Conservation (phyloP, 1,140 invertebrate genomes). For the Paraescarpia echinospica region DNA sequence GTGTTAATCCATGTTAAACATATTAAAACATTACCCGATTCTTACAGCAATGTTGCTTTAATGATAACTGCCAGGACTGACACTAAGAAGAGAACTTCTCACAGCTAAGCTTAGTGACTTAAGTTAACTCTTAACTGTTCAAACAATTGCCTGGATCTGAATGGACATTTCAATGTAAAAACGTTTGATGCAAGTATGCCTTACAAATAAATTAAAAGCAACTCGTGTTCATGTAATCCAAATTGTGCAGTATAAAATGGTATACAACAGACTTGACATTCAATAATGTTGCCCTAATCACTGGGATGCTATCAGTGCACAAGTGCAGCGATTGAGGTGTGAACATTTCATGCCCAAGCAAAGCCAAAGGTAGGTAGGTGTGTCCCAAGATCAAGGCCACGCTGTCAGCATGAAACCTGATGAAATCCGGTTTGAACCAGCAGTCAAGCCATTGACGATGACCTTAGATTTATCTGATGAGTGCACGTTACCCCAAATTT, state of each 20-base stretch:
- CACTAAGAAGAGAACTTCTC: neutral
- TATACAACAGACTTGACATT: neutral
- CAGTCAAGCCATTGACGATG: neutral
- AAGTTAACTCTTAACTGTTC: neutral
- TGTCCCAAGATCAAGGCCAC: neutral
- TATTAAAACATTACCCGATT: too few species aligned
- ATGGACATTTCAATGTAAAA: neutral
- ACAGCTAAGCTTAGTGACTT: neutral
- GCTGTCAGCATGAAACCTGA: neutral
- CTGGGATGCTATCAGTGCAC: neutral
- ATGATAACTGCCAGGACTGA: neutral
- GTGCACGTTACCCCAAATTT: neutral
- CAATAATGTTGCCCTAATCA: neutral
- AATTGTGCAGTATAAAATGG: neutral
- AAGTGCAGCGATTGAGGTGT: neutral
- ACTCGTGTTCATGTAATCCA: neutral
- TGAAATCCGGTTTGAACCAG: neutral
- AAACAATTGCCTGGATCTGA: neutral
- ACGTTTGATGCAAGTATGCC: too few species aligned
- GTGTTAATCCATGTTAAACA: too few species aligned
- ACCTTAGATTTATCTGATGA: neutral
- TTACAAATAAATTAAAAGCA: neutral
- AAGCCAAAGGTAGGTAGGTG: neutral
- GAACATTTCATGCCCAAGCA: neutral
- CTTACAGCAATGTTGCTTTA: too few species aligned